Conservation (phyloP, 2,797 vertebrate species). For the Apodemus agrarius region DNA sequence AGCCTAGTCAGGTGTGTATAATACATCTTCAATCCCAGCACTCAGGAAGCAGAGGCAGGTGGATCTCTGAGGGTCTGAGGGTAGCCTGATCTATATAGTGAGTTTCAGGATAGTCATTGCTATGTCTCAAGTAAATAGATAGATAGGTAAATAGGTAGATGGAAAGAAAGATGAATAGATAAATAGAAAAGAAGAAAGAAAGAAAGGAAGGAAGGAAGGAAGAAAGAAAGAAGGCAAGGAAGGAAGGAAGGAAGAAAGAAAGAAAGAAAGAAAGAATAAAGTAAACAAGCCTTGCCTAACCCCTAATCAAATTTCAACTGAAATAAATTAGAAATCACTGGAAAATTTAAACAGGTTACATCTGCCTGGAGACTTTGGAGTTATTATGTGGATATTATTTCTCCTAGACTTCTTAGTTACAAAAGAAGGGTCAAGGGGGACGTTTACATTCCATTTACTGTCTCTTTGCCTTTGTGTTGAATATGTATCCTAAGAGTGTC, state of each 20-base stretch:
- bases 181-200: too few relatives aligned
- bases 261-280: neutral
- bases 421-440: neutral
- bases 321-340: slow-evolving; percentile 42
- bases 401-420: slow-evolving; percentile 37
- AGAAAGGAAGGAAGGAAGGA: neutral
- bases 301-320: slow-evolving; percentile 6
- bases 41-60: neutral
- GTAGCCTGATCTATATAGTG: neutral
- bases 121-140: neutral
- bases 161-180: neutral
- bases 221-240: too few relatives aligned
- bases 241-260: neutral
- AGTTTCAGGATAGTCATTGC: neutral
- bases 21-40: neutral
- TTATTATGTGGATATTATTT: slow-evolving; percentile 16
- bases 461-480: slow-evolving; percentile 56
- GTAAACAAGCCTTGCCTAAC: neutral
- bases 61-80: neutral
- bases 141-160: too few relatives aligned
- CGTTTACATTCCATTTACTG: slow-evolving; percentile 39
- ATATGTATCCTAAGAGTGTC: slow-evolving; percentile 57
- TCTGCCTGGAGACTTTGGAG: neutral
- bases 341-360: slow-evolving; percentile 49
- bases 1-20: neutral